Percentiles rank a stretch among this genome's conserved stretches.
phyloP scores from a whole-genome alignment of 2,113 vertebrate genomes.

The Myrmecobius fasciatus region DNA sequence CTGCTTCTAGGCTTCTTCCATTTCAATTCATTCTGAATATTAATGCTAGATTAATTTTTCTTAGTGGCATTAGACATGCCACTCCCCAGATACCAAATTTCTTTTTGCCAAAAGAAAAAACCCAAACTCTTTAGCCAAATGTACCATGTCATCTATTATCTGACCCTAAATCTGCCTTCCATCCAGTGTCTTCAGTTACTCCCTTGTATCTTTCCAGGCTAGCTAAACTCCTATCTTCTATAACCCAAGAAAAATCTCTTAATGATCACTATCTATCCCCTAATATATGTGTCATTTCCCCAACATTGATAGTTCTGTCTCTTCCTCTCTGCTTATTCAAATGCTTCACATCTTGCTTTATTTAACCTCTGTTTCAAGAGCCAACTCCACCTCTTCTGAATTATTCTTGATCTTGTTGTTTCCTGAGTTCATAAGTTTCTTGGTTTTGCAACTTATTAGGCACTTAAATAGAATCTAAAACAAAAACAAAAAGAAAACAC shows the following conservation, averaged over 20 bases:
- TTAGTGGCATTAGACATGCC: background rate
- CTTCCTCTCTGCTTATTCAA: background rate
- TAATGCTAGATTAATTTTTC: background rate
- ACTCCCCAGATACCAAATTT: background rate
- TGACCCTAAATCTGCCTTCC: background rate
- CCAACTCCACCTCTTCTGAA: background rate
- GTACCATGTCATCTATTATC: background rate
- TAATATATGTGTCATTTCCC: background rate
- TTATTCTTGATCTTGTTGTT: background rate
- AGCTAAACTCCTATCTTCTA: background rate
- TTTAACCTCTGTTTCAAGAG: background rate
- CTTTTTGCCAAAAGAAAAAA: background rate
- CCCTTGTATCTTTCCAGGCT: background rate
- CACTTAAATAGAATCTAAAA: background rate
- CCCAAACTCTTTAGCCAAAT: background rate
- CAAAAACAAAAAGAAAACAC: background rate
- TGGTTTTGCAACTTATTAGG: background rate
- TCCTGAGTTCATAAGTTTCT: background rate
- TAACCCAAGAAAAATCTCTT: background rate
- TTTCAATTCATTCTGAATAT: background rate
- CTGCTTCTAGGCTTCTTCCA: background rate
- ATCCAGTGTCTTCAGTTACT: background rate
- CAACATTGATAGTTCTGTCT: background rate
- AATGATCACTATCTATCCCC: background rate
- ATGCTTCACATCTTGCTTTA: background rate